Evolutionary conservation across 2,797 vertebrate species (phyloP), one percentile per base, ranked within the genome.

Genomic region (Epinephelus coioides): DNA sequence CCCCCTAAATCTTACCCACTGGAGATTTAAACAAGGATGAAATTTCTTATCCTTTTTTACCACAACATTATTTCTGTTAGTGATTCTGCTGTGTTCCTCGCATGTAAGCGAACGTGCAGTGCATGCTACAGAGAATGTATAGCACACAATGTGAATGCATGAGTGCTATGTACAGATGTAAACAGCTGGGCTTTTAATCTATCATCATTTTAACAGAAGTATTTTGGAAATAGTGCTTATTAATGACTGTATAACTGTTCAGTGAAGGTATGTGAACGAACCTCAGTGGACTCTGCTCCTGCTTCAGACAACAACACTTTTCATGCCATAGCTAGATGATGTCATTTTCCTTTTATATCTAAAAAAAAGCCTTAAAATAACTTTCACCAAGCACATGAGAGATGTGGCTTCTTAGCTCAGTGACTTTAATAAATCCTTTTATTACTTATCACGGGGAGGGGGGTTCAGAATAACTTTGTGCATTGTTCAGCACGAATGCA

Each of bases 91-190:
- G 44, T 84, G 85, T 82, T 83, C 55, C 59, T 77, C 17, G 90
- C 91, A 92, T 89, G 89, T 85, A 50, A 75, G 82, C 78, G 67
- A 76, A 76, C 82, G 81, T 71, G 70, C 82, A 82, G 75, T 84
- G 92, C 91, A 94, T 93, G 92, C 73, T 79, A 30, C 69, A 76
- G 62, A 77, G 79, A 88, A 88, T 76, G 85, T 79, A 69, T 47
- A 83, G 85, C 86, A 83, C 83, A 82, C 27, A 73, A 78, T 76
- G 87, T 67, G 83, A 83, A 84, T 50, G 85, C 88, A 92, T 49
- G 81, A 83, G 79, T 83, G 84, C 76, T 79, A 57, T 43, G 67
- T 77, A 63, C 76, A 83, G 62, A 77, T 73, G 54, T 73, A 18
- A 59, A 69, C 67, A 46, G 59, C 72, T 34, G 40, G 65, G 62